Evolutionary conservation across 1,140 invertebrate genomes (phyloP).

Genomic region (Triops cancriformis): DNA sequence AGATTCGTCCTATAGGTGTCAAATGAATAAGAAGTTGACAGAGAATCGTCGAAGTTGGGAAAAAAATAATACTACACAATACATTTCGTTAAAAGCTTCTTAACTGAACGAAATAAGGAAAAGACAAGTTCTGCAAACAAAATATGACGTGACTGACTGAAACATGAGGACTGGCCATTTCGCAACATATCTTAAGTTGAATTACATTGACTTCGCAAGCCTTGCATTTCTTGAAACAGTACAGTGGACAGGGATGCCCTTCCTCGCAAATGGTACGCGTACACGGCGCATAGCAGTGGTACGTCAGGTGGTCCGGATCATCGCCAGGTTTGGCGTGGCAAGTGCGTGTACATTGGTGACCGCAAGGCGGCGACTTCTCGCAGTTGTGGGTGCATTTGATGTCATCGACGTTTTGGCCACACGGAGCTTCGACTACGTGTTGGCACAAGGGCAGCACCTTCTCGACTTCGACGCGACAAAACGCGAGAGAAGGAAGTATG

Average conservation of each 20-base stretch:
- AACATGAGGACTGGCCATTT: too few relatives aligned
- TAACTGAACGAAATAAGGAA: too few relatives aligned
- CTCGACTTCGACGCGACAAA: conserved; percentile 12
- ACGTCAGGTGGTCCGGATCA: not conserved
- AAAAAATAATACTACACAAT: too few relatives aligned
- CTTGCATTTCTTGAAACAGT: not conserved
- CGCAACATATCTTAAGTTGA: not conserved
- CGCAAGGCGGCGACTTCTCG: not conserved
- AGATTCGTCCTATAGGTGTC: too few relatives aligned
- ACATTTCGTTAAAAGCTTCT: too few relatives aligned
- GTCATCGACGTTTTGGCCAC: not conserved
- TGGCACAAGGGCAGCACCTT: conserved; percentile 17
- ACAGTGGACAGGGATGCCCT: not conserved
- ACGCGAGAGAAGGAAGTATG: not conserved
- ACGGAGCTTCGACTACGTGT: conserved; percentile 16
- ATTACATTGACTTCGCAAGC: not conserved
- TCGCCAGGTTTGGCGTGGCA: not conserved
- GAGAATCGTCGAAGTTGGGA: too few relatives aligned
- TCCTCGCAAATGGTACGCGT: not conserved
- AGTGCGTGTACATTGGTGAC: not conserved
- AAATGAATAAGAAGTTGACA: too few relatives aligned
- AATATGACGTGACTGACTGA: too few relatives aligned
- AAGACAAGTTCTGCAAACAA: too few relatives aligned
- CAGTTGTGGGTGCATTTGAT: conserved; percentile 1
- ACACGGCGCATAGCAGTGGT: not conserved